These are phyloP conservation scores for Nixonia krombeini DNA, from an alignment of 1,140 invertebrate genomes.

Conservation along the genomic window DNA sequence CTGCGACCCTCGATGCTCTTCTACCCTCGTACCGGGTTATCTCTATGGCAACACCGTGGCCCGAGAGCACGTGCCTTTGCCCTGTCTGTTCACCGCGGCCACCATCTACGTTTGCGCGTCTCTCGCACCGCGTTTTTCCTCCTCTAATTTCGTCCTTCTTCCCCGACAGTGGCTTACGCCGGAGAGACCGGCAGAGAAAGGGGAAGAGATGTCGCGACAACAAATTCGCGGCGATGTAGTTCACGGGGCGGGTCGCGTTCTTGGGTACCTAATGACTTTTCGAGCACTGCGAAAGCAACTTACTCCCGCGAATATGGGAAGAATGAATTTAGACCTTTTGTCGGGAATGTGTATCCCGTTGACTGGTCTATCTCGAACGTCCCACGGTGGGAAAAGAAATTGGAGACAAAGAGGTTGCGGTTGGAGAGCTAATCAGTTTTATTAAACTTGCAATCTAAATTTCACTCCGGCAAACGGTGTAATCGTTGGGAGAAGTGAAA, in stretches of 20 bases:
- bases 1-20: conserved; percentile 47
- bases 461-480: too few relatives aligned
- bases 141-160: conserved; percentile 8
- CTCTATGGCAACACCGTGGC: conserved; percentile 60
- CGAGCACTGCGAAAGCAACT: background rate
- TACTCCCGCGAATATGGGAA: background rate
- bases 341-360: too few relatives aligned
- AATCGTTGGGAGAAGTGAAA: too few relatives aligned
- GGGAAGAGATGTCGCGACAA: too few relatives aligned
- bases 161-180: conserved; percentile 13
- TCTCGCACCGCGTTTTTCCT: conserved; percentile 17
- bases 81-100: conserved; percentile 10
- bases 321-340: too few relatives aligned
- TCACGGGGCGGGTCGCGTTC: conserved; percentile 16
- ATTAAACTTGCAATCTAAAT: too few relatives aligned
- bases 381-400: too few relatives aligned
- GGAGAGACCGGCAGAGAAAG: conserved; percentile 15
- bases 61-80: conserved; percentile 40
- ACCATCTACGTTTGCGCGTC: conserved; percentile 8
- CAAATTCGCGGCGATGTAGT: conserved; percentile 43
- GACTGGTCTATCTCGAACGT: too few relatives aligned
- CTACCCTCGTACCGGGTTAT: conserved; percentile 49
- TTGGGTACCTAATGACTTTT: conserved; percentile 23
- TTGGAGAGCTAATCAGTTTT: too few relatives aligned
- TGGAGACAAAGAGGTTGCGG: too few relatives aligned